phyloP scores from a whole-genome alignment of 2,113 vertebrate genomes.

The Cyanoderma ruficeps region DNA sequence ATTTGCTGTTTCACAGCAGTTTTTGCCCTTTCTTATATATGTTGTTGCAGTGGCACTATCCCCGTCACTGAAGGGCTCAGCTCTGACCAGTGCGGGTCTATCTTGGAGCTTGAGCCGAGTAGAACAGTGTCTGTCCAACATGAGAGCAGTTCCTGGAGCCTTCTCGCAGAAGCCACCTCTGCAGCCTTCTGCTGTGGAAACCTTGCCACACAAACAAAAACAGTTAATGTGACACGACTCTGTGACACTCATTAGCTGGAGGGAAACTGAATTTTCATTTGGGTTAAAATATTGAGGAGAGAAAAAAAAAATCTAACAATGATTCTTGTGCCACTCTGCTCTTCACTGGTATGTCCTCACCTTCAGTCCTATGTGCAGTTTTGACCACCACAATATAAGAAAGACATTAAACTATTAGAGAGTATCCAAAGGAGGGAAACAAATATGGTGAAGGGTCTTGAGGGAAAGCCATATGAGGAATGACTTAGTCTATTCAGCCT shows the following conservation, averaged over 20 bases:
- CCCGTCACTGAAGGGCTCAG: background rate
- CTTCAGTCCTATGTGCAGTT: background rate
- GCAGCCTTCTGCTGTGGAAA: background rate
- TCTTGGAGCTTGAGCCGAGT: background rate
- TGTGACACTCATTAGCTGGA: background rate
- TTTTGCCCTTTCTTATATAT: background rate
- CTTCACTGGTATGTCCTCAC: background rate
- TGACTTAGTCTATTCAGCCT: background rate
- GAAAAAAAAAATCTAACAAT: background rate
- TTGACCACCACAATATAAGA: background rate
- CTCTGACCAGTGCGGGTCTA: background rate
- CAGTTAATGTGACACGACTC: fast-evolving
- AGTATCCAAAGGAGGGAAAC: background rate
- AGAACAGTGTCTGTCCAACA: background rate
- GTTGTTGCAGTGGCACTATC: background rate
- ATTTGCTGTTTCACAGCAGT: background rate
- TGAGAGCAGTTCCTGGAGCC: background rate
- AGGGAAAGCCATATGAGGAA: background rate
- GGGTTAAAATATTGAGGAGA: background rate
- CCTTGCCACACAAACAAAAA: background rate
- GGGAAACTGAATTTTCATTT: background rate
- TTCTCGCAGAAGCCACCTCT: background rate
- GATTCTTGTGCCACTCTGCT: background rate
- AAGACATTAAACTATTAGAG: background rate
- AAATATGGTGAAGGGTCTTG: background rate